These are phyloP conservation scores for Eremophila alpestris DNA, from an alignment of 2,797 vertebrate species.

Conservation along the genomic window DNA sequence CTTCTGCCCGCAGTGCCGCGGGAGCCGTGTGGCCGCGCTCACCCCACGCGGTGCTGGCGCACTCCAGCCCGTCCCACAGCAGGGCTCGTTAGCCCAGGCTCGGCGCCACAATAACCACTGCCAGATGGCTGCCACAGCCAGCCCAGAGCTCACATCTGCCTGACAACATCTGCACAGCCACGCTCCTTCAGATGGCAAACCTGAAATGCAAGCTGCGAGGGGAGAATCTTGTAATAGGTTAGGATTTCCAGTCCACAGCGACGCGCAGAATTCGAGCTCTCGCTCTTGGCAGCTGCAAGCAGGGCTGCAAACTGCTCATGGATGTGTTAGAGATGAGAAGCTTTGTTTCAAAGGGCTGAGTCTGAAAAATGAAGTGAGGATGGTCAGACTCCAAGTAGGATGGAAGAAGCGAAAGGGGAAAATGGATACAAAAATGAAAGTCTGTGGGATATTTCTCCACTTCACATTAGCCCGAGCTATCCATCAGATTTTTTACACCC, in stretches of 20 bases:
- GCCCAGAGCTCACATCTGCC: conserved; percentile 30
- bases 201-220: neutral
- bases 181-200: neutral
- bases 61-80: neutral
- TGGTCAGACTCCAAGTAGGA: neutral
- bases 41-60: neutral
- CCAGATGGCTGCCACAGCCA: conserved; percentile 23
- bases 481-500: neutral
- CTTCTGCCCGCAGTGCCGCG: neutral
- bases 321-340: neutral
- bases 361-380: neutral
- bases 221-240: neutral
- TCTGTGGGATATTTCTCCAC: neutral
- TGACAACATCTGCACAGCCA: neutral
- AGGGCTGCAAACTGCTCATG: fast-evolving
- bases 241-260: neutral
- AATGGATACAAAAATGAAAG: neutral
- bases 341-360: neutral
- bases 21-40: neutral
- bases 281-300: neutral
- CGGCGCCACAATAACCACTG: conserved; percentile 4
- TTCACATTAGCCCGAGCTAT: neutral
- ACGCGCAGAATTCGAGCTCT: neutral
- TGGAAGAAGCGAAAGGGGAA: neutral
- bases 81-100: conserved; percentile 41